Evolutionary conservation across 2,113 vertebrate genomes (phyloP), one percentile per base, ranked within the genome.

Genomic region (Clarias magur): DNA sequence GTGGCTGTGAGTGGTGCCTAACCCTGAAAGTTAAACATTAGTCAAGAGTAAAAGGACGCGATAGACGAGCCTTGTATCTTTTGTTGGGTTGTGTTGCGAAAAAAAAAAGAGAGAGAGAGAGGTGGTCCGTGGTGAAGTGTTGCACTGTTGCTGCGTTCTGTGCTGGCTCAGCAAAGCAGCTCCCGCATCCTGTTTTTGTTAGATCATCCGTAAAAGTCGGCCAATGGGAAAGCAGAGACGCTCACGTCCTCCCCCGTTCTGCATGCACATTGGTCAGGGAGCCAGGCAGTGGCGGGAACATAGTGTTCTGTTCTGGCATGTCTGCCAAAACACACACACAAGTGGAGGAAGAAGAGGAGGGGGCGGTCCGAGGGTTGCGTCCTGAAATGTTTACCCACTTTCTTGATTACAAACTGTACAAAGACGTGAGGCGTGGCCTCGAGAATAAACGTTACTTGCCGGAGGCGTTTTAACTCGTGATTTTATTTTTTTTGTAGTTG

Each of bases 291-390:
- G 88, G 87, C 79, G 87, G 92, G 95, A 93, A 95, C 95, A 95
- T 88, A 83, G 88, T 94, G 95, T 96, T 90, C 95, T 95, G 94
- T 95, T 90, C 94, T 93, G 86, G 85, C 84, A 88, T 87, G 88
- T 90, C 86, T 93, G 90, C 91, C 92, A 94, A 94, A 95, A 95
- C 93, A 93, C 92, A 93, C 92, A 94, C 92, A 92, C 88, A 85
- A 90, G 89, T 88, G 78, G 6, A 87, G 80, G 86, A 88, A 85
- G 89, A 88, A 89, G 91, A 78, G 88, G 85, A 88, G 89, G 91
- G 83, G 91, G 80, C 42, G 73, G 88, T 85, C 80, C 84, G 91
- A 92, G 92, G 92, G 91, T 91, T 93, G 87, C 91, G 91, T 92
- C 92, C 93, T 75, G 68, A 89, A 82, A 86, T 93, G 92, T 94